Conservation (phyloP, 2,888 invertebrate species). For the Troilus luridus region DNA sequence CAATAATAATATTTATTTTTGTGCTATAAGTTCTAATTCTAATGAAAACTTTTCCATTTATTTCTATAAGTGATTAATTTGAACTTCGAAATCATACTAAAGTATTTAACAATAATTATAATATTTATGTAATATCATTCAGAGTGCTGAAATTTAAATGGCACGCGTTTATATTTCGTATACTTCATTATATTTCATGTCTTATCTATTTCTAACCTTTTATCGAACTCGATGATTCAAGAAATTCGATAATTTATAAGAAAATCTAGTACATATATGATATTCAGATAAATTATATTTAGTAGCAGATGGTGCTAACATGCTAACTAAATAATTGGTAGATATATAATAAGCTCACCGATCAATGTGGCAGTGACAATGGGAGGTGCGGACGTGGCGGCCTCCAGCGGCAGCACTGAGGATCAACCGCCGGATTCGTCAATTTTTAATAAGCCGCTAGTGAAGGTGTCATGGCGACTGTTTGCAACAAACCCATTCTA, state of each 20-base stretch:
- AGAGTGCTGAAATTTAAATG: too few relatives aligned
- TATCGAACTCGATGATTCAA: not conserved
- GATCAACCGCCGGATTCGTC: not conserved
- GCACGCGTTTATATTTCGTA: too few relatives aligned
- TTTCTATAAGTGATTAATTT: too few relatives aligned
- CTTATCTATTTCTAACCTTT: too few relatives aligned
- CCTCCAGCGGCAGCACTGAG: not conserved
- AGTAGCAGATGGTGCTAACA: not conserved
- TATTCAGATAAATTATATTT: not conserved
- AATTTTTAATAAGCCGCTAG: constrained; percentile 3
- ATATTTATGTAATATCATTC: too few relatives aligned
- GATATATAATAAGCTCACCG: not conserved
- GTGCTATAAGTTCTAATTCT: too few relatives aligned
- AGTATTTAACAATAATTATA: too few relatives aligned
- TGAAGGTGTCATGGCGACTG: constrained; percentile 22
- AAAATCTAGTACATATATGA: not conserved
- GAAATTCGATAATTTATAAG: not conserved
- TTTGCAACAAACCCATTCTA: not conserved
- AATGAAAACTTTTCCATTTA: too few relatives aligned
- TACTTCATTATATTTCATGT: too few relatives aligned
- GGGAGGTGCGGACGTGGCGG: not conserved
- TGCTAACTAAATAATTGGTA: not conserved
- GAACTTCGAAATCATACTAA: too few relatives aligned
- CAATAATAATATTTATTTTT: too few relatives aligned
- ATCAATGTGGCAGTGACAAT: not conserved